phyloP scores from a whole-genome alignment of 2,113 vertebrate species.

The Halcyon senegalensis region DNA sequence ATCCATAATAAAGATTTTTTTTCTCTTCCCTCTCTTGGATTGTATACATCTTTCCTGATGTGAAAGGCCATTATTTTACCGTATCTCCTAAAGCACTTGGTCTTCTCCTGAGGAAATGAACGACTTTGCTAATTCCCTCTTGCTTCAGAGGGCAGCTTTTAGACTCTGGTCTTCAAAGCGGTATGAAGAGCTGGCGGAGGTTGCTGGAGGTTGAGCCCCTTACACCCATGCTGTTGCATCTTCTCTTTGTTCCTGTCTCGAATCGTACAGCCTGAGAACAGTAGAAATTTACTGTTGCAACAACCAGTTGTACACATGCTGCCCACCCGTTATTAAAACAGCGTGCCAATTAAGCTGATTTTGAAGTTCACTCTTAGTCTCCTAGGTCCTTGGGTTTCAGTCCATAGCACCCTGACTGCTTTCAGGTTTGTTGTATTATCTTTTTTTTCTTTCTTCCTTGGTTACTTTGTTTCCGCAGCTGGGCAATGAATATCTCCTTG shows the following conservation, averaged over 20 bases:
- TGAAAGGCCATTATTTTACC: not conserved
- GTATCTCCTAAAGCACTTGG: not conserved
- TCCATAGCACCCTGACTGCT: not conserved
- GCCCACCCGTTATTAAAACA: not conserved
- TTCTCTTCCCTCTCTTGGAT: not conserved
- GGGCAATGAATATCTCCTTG: not conserved
- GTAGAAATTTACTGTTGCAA: not conserved
- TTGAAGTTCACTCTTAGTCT: not conserved
- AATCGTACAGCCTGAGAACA: not conserved
- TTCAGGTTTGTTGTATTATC: not conserved
- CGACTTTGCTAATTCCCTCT: not conserved
- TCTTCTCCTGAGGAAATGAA: not conserved
- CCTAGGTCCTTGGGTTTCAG: not conserved
- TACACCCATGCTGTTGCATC: fast-evolving
- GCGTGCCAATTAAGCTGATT: not conserved
- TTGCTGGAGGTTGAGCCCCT: not conserved
- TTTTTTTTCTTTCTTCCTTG: not conserved
- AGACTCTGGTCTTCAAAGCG: not conserved
- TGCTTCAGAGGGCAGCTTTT: not conserved
- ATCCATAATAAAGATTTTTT: not conserved
- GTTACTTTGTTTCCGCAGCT: constrained; percentile 4
- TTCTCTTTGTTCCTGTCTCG: not conserved
- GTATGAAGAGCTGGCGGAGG: not conserved
- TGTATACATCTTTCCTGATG: not conserved
- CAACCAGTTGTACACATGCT: not conserved